Evolutionary conservation across 1,140 invertebrate species (phyloP).

Genomic region (Drepana arcuata): DNA sequence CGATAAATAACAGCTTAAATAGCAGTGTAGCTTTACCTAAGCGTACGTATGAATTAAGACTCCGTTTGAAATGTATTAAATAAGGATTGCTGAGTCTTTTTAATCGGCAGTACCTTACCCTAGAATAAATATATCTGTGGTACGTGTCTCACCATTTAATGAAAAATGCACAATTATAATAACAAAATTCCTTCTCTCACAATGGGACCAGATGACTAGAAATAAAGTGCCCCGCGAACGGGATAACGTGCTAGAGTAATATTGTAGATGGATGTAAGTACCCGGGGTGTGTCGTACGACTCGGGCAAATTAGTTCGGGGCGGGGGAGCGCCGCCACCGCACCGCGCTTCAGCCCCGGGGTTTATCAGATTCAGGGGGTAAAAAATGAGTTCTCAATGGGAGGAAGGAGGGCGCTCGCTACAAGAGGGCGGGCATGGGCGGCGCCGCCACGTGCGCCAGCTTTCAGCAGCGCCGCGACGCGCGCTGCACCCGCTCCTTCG

Average conservation of each 20-base stretch:
- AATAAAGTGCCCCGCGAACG: conserved; percentile 57
- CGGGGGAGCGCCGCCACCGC: conserved; percentile 51
- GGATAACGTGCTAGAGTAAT: conserved; percentile 67
- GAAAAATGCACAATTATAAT: conserved; percentile 31
- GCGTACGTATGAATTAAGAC: too few relatives aligned
- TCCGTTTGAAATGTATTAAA: too few relatives aligned
- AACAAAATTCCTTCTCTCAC: conserved; percentile 48
- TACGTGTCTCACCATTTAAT: too few relatives aligned
- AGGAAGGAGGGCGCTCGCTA: conserved; percentile 45
- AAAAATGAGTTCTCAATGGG: conserved; percentile 71
- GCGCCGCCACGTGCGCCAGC: conserved; percentile 51
- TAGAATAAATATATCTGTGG: too few relatives aligned
- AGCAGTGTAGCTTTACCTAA: too few relatives aligned
- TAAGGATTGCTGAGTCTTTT: too few relatives aligned
- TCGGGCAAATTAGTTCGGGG: conserved; percentile 71
- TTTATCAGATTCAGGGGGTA: conserved; percentile 69
- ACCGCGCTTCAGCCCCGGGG: conserved; percentile 30
- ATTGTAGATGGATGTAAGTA: conserved; percentile 70
- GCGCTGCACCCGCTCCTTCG: conserved; percentile 25
- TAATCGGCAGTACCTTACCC: too few relatives aligned
- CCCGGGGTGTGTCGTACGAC: conserved; percentile 69
- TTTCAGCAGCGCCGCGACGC: conserved; percentile 30
- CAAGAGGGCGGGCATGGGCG: conserved; percentile 52
- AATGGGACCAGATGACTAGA: conserved; percentile 53
- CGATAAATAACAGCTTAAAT: too few relatives aligned